Evolutionary conservation across 2,797 vertebrate species (phyloP), one percentile per base, ranked within the genome.

Genomic region (Molossus molossus): DNA sequence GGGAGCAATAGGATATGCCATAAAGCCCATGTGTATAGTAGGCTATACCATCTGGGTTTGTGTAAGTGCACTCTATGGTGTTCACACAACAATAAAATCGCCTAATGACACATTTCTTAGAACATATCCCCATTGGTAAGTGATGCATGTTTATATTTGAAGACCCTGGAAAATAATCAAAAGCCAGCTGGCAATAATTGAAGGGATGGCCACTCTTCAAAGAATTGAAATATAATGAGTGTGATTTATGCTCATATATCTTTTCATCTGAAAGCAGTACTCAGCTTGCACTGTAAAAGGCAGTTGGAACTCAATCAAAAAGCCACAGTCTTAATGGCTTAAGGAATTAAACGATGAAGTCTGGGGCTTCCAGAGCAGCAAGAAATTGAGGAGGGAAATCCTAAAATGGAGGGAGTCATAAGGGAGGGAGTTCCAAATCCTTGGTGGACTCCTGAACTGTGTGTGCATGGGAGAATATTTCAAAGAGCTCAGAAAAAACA

Each of bases 381-480:
- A 48, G 29, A 90, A 75, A 55, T n/a, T 21, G 6, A 93, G 27
- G 45, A 64, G 3, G 29, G 20, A 75, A 70, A 55, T 87, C 27
- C 67, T 90, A 25, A 65, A 84, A 65, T 70, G 25, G 29, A 95
- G 17, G 40, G 33, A 55, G 23, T 64, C 25, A 83, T 37, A 13
- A 86, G 50, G 33, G 18, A 72, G 4, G 81, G 48, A 25, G 14
- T 70, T 75, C 50, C 58, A 73, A 67, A 86, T 82, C 45, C 14
- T 95, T 93, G 50, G 29, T 37, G 92, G n/a, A 87, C n/a, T 37
- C 60, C 33, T 88, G 72, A 95, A 72, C 70, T 93, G 25, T 48
- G 9, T 11, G 12, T 25, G 25, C 48, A 20, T 60, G 18, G 14
- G 1, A 18, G 21, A 67, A 87, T 14, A 37, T 5, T 48, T 27